Conservation (phyloP, 2,113 vertebrate species). For the Alces alces region DNA sequence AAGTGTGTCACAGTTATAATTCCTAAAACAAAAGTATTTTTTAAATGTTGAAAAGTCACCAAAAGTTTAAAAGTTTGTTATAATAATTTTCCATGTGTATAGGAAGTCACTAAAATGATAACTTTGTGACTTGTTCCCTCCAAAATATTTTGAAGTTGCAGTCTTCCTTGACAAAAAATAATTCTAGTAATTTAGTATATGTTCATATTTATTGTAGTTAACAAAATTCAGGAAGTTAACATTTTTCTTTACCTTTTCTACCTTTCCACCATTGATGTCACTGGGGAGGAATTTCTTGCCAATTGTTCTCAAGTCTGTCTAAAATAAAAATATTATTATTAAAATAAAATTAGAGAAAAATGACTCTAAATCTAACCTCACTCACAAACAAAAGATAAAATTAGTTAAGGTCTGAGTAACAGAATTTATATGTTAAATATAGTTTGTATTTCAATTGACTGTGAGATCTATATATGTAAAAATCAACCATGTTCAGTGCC, state of each 20-base stretch:
- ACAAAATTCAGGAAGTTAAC: not conserved
- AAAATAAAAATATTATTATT: slow-evolving; percentile 77
- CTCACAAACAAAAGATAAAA: slow-evolving; percentile 31
- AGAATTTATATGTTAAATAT: not conserved
- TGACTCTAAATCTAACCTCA: slow-evolving; percentile 19
- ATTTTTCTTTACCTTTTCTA: slow-evolving; percentile 89
- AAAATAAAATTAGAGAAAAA: slow-evolving; percentile 68
- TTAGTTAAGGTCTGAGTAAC: not conserved
- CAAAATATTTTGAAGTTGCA: not conserved
- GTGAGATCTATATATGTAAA: not conserved
- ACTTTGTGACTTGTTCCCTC: not conserved
- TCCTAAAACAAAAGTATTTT: not conserved
- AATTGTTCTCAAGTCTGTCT: slow-evolving; percentile 96
- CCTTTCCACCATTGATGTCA: slow-evolving; percentile 95
- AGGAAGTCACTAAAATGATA: not conserved
- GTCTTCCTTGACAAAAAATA: slow-evolving; percentile 15
- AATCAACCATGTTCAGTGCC: not conserved
- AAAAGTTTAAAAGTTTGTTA: not conserved
- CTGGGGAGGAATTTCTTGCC: slow-evolving; percentile 92
- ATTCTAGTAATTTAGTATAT: not conserved
- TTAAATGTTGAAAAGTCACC: not conserved
- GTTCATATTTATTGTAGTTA: not conserved
- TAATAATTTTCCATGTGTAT: not conserved
- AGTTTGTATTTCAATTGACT: not conserved
- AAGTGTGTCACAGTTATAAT: not conserved